phyloP scores from a whole-genome alignment of 1,140 invertebrate genomes.

The Atta texana region DNA sequence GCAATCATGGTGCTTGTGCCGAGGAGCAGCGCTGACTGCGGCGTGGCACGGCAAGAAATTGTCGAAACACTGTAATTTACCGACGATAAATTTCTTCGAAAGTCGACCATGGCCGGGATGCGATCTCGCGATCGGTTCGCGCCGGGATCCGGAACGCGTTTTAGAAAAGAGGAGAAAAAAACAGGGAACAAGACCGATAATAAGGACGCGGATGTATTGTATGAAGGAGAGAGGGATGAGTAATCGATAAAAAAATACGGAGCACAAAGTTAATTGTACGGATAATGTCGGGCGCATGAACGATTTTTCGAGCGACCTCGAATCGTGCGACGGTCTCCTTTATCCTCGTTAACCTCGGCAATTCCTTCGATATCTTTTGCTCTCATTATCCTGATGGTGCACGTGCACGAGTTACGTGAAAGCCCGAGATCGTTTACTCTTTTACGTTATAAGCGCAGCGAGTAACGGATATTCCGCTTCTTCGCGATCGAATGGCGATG shows the following conservation, averaged over 20 bases:
- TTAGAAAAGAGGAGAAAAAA: background rate
- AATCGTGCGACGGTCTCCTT: conserved; percentile 44
- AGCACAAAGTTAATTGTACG: conserved; percentile 53
- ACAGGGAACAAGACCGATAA: conserved; percentile 18
- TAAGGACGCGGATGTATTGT: conserved; percentile 21
- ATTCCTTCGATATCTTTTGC: conserved; percentile 34
- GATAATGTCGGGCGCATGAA: conserved; percentile 42
- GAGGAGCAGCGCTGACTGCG: conserved; percentile 19
- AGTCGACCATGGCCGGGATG: conserved; percentile 33
- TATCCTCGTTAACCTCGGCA: conserved; percentile 66
- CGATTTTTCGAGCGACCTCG: conserved; percentile 55
- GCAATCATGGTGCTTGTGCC: conserved; percentile 45
- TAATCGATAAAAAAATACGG: conserved; percentile 20
- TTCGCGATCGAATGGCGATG: conserved; percentile 14
- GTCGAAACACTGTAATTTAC: conserved; percentile 70
- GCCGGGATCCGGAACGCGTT: conserved; percentile 18
- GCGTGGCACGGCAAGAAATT: conserved; percentile 37
- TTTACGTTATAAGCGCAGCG: conserved; percentile 36
- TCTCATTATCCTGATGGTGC: conserved; percentile 50
- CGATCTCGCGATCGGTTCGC: conserved; percentile 50
- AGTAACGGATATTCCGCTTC: conserved; percentile 32
- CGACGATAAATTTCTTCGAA: conserved; percentile 68
- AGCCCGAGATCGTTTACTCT: conserved; percentile 13
- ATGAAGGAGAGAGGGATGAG: conserved; percentile 18
- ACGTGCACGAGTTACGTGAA: conserved; percentile 14